A percentile compares a stretch with the other conserved stretches of the same genome.
These are phyloP conservation scores for Hylaea fasciaria DNA, from an alignment of 2,888 invertebrate species.

Conservation along the genomic window DNA sequence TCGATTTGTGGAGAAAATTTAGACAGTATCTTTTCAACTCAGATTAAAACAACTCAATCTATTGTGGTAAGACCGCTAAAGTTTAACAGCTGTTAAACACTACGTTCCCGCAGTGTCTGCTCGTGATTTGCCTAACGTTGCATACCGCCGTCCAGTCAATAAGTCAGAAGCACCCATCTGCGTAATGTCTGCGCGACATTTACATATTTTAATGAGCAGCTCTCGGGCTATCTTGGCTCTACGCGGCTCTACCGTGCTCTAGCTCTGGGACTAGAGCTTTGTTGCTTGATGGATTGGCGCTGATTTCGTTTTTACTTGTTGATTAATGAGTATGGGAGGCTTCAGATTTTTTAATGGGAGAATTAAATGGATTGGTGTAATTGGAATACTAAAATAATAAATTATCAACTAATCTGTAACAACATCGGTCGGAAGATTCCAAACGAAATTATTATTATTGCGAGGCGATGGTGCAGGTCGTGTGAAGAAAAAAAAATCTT, in stretches of 20 bases:
- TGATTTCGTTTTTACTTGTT: slow-evolving; percentile 38
- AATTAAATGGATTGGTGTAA: not conserved
- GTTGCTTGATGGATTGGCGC: slow-evolving; percentile 42
- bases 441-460: too few relatives aligned
- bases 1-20: too few relatives aligned
- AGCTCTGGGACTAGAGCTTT: slow-evolving; percentile 28
- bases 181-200: slow-evolving; percentile 82
- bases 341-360: slow-evolving; percentile 5
- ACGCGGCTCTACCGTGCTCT: slow-evolving; percentile 25
- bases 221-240: slow-evolving; percentile 70
- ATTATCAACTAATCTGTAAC: too few relatives aligned
- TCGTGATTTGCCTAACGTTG: slow-evolving; percentile 11
- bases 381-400: too few relatives aligned
- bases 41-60: too few relatives aligned
- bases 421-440: too few relatives aligned
- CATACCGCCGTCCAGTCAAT: slow-evolving; percentile 48
- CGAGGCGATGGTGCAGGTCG: too few relatives aligned
- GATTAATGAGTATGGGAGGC: slow-evolving; percentile 21
- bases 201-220: slow-evolving; percentile 84
- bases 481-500: too few relatives aligned
- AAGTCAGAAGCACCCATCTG: slow-evolving; percentile 75
- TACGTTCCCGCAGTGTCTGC: too few relatives aligned
- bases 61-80: too few relatives aligned
- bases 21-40: too few relatives aligned
- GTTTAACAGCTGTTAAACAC: too few relatives aligned